These are phyloP conservation scores for Smithornis capensis DNA, from an alignment of 2,113 vertebrate genomes.

Conservation along the genomic window DNA sequence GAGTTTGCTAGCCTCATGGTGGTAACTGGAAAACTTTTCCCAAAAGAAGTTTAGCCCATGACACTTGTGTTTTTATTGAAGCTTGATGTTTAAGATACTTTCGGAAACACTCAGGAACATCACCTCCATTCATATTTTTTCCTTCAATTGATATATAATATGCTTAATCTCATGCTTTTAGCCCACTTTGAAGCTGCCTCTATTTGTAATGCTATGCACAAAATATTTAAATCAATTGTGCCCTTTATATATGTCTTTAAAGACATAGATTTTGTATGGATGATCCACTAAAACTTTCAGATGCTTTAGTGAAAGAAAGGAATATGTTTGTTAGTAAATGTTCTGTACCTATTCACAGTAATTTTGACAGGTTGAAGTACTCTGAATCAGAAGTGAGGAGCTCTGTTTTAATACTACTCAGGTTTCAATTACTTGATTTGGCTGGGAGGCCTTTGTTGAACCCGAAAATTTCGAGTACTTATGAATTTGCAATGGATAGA, in stretches of 20 bases:
- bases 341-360: not conserved
- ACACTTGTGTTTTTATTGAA: not conserved
- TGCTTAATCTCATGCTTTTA: not conserved
- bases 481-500: not conserved
- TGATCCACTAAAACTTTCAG: not conserved
- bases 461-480: not conserved
- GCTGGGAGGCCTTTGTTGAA: not conserved
- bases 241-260: not conserved
- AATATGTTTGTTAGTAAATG: not conserved
- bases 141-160: not conserved
- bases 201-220: not conserved
- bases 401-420: not conserved
- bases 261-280: not conserved
- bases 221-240: accelerated
- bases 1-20: no score
- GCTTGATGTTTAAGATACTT: not conserved
- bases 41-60: no score
- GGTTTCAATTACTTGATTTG: not conserved
- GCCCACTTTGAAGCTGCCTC: not conserved
- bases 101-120: not conserved
- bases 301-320: not conserved
- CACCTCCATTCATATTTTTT: not conserved
- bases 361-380: not conserved
- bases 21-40: no score
- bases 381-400: not conserved